Conservation (phyloP, 2,797 vertebrate genomes). For the Chromis chromis region DNA sequence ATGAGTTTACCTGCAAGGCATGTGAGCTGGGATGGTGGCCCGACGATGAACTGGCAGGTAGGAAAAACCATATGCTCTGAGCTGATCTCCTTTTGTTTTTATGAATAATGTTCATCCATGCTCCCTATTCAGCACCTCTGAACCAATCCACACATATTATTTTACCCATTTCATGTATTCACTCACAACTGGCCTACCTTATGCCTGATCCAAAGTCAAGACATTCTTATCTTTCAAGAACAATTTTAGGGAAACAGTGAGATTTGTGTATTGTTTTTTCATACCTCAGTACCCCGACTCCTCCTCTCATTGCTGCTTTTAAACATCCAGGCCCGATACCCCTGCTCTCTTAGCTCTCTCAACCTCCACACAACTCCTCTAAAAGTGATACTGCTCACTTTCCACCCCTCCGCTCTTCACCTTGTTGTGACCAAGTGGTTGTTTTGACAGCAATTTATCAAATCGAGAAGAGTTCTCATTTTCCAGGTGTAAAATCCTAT, state of each 20-base stretch:
- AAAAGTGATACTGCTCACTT: slow-evolving; percentile 41
- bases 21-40: slow-evolving; percentile 99
- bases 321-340: slow-evolving; percentile 33
- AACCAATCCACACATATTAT: slow-evolving; percentile 7
- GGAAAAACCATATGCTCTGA: slow-evolving; percentile 5
- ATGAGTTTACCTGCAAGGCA: slow-evolving; percentile 98
- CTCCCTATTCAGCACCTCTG: background rate
- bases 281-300: slow-evolving; percentile 44
- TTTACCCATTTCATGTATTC: slow-evolving; percentile 9
- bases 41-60: slow-evolving; percentile 91
- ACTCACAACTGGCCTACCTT: background rate
- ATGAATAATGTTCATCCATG: background rate
- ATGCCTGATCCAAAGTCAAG: background rate
- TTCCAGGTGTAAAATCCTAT: slow-evolving; percentile 79
- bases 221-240: background rate
- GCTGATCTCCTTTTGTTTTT: background rate
- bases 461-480: slow-evolving; percentile 68
- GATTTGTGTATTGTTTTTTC: background rate
- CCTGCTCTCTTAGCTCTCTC: slow-evolving; percentile 31
- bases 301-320: slow-evolving; percentile 39
- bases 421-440: slow-evolving; percentile 69
- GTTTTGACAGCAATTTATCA: slow-evolving; percentile 79
- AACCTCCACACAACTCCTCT: slow-evolving; percentile 14
- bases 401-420: slow-evolving; percentile 46
- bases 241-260: background rate